Evolutionary conservation across 2,113 vertebrate genomes (phyloP).

Genomic region (Sclerurus mexicanus): DNA sequence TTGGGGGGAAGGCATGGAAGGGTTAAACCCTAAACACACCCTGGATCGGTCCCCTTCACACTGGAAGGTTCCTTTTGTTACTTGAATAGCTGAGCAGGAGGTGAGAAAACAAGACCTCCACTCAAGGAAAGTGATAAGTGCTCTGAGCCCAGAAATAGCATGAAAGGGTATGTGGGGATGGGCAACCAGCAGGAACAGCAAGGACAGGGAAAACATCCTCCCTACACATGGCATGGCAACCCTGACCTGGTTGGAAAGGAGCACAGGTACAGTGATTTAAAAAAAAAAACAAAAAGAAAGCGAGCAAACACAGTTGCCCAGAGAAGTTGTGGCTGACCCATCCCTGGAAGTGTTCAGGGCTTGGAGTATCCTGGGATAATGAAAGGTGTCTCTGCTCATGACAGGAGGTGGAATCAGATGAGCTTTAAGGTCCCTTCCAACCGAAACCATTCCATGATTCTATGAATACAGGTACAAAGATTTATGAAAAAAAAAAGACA

Average conservation of each 20-base stretch:
- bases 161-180: fast-evolving
- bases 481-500: background rate
- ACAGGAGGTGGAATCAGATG: background rate
- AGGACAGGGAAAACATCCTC: background rate
- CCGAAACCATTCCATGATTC: background rate
- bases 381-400: background rate
- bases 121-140: background rate
- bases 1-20: background rate
- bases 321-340: background rate
- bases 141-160: background rate
- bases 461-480: background rate
- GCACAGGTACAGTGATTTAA: background rate
- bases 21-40: background rate
- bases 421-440: background rate
- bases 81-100: background rate
- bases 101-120: background rate
- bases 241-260: background rate
- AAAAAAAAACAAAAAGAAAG: background rate
- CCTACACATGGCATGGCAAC: background rate
- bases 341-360: background rate
- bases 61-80: background rate
- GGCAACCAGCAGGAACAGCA: background rate
- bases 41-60: background rate
- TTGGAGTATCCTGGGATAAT: background rate
- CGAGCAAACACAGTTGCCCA: background rate